Evolutionary conservation across 2,113 vertebrate genomes (phyloP), one percentile per base, ranked within the genome.

Genomic region (Hippocampus abdominalis): DNA sequence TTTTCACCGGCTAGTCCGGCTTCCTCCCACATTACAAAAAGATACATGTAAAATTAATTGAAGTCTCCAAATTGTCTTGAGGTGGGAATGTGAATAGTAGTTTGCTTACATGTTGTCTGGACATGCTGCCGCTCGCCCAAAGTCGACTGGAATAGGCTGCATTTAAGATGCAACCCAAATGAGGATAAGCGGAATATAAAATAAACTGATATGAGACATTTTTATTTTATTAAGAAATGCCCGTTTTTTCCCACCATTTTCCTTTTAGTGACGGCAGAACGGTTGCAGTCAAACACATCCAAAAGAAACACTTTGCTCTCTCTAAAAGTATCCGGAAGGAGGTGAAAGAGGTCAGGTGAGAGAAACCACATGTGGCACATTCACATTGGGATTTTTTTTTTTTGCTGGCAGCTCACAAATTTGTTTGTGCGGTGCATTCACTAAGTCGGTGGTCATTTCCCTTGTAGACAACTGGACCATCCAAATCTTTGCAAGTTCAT

Each of bases 401-500:
- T 13, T 39, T 5, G 12, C 4, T 23, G 9, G 15, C 10, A 39
- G 13, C 3, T n/a, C 6, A 42, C 20, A 60, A 0, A 40, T 18
- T 8, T 56, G 32, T 3, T 39, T 10, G 2, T 18, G 23, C 7
- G n/a, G 4, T 49, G 29, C 15, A 32, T 27, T 6, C 46, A 29
- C 6, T 8, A 10, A 23, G 3, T 48, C 3, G 2, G 9, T 25
- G 20, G 3, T 21, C 0, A 21, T 51, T 21, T 74, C 11, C 39
- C 0, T 21, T 54, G 44, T 61, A 93, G 93, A 74, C 88, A 91
- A 74, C 84, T 93, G 62, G 92, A 93, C 75, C 92, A 94, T 71
- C 91, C 91, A 49, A 93, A 93, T 65, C 70, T 93, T 13, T 92
- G 89, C 74, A 93, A 92, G 74, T 93, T 93, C 63, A 91, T 93